Conservation (phyloP, 2,888 invertebrate genomes). For the Ethmia dodecea region DNA sequence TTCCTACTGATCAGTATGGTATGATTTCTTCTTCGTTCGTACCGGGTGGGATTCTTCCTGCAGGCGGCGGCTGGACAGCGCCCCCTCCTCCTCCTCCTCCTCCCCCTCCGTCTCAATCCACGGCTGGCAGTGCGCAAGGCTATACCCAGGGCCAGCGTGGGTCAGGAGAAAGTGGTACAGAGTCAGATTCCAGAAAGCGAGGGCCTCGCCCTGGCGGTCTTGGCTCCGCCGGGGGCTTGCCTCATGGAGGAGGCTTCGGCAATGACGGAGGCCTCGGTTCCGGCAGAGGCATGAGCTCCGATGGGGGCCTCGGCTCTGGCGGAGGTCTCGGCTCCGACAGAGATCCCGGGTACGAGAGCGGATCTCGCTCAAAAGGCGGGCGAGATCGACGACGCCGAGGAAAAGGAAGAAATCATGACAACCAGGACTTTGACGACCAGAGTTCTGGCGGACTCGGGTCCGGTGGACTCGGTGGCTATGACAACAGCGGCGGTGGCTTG, state of each 20-base stretch:
- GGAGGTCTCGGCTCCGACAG: conserved; percentile 22
- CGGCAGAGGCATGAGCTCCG: conserved; percentile 34
- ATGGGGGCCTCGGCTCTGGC: conserved; percentile 18
- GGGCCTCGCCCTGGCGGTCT: conserved; percentile 42
- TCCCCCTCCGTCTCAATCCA: conserved; percentile 50
- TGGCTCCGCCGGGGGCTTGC: conserved; percentile 32
- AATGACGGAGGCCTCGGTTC: conserved; percentile 26
- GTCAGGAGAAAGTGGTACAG: conserved; percentile 58
- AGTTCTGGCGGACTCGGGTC: conserved; percentile 45
- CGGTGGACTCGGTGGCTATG: conserved; percentile 29
- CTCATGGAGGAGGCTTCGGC: conserved; percentile 33
- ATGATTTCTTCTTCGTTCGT: conserved; percentile 53
- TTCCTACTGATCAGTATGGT: conserved; percentile 59
- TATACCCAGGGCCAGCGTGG: conserved; percentile 49
- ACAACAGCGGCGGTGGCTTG: conserved; percentile 37
- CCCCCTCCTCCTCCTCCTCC: conserved; percentile 52
- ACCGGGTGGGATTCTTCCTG: conserved; percentile 32
- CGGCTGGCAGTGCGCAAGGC: conserved; percentile 31
- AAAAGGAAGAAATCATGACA: conserved; percentile 58
- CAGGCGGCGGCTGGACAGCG: conserved; percentile 48
- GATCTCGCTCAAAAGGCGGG: conserved; percentile 41
- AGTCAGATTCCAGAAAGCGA: conserved; percentile 71
- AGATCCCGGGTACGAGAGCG: conserved; percentile 24
- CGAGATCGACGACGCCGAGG: conserved; percentile 63
- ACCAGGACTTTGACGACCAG: conserved; percentile 37